Evolutionary conservation across 2,113 vertebrate species (phyloP).

Genomic region (Seriola dumerili): DNA sequence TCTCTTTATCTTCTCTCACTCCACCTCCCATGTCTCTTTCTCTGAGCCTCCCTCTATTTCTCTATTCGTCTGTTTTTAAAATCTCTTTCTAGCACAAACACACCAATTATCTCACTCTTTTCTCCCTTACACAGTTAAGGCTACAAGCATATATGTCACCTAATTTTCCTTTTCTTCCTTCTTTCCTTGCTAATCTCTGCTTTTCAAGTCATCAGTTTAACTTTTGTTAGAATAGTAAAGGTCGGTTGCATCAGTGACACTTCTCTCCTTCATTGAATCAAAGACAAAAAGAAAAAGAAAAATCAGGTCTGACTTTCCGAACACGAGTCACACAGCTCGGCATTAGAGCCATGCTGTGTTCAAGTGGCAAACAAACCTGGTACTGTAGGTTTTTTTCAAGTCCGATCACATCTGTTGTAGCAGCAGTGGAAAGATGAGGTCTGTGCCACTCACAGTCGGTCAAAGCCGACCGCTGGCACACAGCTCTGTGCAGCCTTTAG

Average conservation of each 20-base stretch:
- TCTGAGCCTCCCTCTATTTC: constrained; percentile 28
- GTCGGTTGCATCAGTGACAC: background rate
- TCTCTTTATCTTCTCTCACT: constrained; percentile 63
- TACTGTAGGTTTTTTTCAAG: constrained; percentile 28
- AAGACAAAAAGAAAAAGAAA: constrained; percentile 4
- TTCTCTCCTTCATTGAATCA: background rate
- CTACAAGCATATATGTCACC: constrained; percentile 8
- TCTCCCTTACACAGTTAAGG: background rate
- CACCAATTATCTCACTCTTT: constrained; percentile 40
- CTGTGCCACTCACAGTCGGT: constrained; percentile 20
- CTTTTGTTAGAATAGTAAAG: background rate
- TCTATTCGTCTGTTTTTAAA: constrained; percentile 39
- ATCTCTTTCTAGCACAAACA: constrained; percentile 42
- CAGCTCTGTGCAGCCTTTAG: constrained; percentile 17
- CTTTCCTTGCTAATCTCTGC: background rate
- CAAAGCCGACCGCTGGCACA: constrained; percentile 28
- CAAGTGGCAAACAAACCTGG: constrained; percentile 36
- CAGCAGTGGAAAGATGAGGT: constrained; percentile 51
- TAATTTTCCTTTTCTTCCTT: background rate
- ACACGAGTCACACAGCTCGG: constrained; percentile 13
- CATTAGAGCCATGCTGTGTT: constrained; percentile 32
- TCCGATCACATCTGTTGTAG: constrained; percentile 58
- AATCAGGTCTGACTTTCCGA: constrained; percentile 25
- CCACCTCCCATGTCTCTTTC: constrained; percentile 52
- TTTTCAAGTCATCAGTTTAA: background rate